Percentiles rank a stretch among this genome's conserved stretches.
Conservation (phyloP, 2,113 vertebrate genomes). For the Platanista minor region DNA sequence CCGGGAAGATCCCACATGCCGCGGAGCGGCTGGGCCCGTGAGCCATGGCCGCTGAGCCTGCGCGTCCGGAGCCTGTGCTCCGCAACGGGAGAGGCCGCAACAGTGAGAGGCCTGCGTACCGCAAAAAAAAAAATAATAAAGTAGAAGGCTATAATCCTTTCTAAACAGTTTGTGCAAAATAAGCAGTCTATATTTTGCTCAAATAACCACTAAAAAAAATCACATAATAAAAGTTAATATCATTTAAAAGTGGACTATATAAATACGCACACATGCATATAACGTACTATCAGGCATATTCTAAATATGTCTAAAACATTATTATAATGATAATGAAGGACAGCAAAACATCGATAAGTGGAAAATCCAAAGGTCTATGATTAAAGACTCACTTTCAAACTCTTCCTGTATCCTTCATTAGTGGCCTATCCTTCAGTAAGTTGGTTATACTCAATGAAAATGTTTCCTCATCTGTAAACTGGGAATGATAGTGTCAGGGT, state of each 20-base stretch:
- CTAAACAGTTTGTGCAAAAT: background rate
- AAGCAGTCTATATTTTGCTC: constrained; percentile 14
- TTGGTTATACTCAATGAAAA: background rate
- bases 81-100: too few species aligned
- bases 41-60: too few species aligned
- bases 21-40: too few species aligned
- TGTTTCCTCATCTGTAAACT: background rate
- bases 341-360: background rate
- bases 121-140: too few species aligned
- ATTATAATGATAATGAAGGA: background rate
- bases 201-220: background rate
- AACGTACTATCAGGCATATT: background rate
- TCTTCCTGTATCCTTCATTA: background rate
- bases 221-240: background rate
- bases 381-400: background rate
- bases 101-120: too few species aligned
- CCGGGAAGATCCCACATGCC: too few species aligned
- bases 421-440: background rate
- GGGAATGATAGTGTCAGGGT: background rate
- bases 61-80: too few species aligned
- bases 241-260: background rate
- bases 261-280: background rate
- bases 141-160: background rate
- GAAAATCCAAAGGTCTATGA: background rate
- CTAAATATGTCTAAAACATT: background rate